These are phyloP conservation scores for Gryon sp. DNA, from an alignment of 1,140 invertebrate species.

Conservation along the genomic window DNA sequence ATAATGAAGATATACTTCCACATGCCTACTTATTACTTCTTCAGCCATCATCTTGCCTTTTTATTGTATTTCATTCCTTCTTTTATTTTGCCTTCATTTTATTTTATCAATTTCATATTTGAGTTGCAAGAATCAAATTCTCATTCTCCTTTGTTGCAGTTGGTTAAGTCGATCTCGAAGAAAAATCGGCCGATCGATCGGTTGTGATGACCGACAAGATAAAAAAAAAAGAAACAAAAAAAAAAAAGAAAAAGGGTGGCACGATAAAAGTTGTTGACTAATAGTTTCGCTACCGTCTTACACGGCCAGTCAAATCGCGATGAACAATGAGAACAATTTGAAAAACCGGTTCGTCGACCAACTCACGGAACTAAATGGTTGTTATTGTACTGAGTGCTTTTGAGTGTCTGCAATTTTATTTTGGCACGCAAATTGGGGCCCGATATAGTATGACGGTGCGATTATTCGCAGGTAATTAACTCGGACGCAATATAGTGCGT, in stretches of 20 bases:
- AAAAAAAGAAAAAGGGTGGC: too few relatives aligned
- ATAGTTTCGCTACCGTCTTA: constrained; percentile 78
- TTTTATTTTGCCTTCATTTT: constrained; percentile 21
- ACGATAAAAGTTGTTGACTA: constrained; percentile 66
- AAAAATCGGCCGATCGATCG: too few relatives aligned
- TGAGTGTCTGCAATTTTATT: constrained; percentile 52
- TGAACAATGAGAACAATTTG: constrained; percentile 78
- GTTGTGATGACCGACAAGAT: too few relatives aligned
- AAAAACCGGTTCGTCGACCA: constrained; percentile 61
- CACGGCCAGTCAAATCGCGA: constrained; percentile 76
- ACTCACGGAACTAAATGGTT: constrained; percentile 74
- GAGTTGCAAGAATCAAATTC: constrained; percentile 56
- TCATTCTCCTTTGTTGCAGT: constrained; percentile 57
- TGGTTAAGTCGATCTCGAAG: constrained; percentile 54
- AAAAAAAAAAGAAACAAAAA: too few relatives aligned
- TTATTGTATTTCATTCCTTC: too few relatives aligned
- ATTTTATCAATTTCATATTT: constrained; percentile 63
- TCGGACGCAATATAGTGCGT: constrained; percentile 74
- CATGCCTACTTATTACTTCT: too few relatives aligned
- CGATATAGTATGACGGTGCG: constrained; percentile 74
- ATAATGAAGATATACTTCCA: constrained; percentile 56
- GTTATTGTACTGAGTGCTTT: constrained; percentile 69
- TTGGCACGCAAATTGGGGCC: constrained; percentile 53
- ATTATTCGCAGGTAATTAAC: constrained; percentile 79
- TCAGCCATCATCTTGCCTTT: too few relatives aligned